These are phyloP conservation scores for Zygogramma bicolorata DNA, from an alignment of 2,888 invertebrate genomes.

Conservation along the genomic window DNA sequence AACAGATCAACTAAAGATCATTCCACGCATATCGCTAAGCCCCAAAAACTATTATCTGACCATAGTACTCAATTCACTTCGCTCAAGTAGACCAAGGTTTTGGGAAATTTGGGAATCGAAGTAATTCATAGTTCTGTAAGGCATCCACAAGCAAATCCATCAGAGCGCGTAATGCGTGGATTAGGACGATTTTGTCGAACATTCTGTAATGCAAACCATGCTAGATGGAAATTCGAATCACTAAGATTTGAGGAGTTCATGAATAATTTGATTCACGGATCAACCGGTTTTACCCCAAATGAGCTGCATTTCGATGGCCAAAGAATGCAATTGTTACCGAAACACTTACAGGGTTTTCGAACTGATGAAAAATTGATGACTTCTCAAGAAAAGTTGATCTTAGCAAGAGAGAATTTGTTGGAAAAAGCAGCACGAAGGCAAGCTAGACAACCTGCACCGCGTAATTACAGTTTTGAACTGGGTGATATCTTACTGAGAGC, in stretches of 20 bases:
- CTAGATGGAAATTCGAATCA: neutral
- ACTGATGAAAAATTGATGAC: neutral
- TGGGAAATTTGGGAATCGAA: neutral
- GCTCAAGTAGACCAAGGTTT: slow-evolving; percentile 23
- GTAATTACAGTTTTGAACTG: neutral
- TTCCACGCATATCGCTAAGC: neutral
- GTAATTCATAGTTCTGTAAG: neutral
- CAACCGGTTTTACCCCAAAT: slow-evolving; percentile 24
- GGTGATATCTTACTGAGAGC: slow-evolving; percentile 6
- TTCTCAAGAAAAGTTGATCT: neutral
- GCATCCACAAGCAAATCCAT: slow-evolving; percentile 43
- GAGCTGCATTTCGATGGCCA: slow-evolving; percentile 13
- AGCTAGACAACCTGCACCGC: neutral
- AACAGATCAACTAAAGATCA: neutral
- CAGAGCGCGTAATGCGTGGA: slow-evolving; percentile 42
- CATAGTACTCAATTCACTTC: slow-evolving; percentile 35
- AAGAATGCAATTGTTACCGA: neutral
- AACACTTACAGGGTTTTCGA: neutral
- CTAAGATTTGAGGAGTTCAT: slow-evolving; percentile 11
- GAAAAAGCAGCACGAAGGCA: neutral
- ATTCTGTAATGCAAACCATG: slow-evolving; percentile 1
- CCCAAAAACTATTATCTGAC: slow-evolving; percentile 16
- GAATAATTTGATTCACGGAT: slow-evolving; percentile 21
- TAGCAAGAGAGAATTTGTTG: neutral
- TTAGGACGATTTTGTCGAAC: slow-evolving; percentile 13